phyloP scores from a whole-genome alignment of 2,888 invertebrate genomes.

The Horisme vitalbata region DNA sequence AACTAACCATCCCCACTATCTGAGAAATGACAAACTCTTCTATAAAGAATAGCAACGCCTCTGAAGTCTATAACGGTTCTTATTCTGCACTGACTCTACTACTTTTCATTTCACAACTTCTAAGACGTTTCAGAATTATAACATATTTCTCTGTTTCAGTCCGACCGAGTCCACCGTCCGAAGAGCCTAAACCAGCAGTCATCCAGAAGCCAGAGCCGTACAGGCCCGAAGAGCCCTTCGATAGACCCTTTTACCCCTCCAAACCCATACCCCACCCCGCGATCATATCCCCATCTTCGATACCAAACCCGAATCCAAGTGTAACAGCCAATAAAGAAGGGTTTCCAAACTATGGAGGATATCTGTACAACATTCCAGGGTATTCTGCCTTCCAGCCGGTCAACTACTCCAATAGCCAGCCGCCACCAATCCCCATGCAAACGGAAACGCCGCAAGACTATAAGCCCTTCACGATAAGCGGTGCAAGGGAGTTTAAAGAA shows the following conservation, averaged over 20 bases:
- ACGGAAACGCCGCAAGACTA: constrained; percentile 48
- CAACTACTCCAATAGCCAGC: constrained; percentile 55
- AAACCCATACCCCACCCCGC: constrained; percentile 67
- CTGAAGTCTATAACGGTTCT: too few relatives aligned
- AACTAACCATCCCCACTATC: too few relatives aligned
- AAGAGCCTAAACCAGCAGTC: constrained; percentile 47
- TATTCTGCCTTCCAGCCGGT: constrained; percentile 76
- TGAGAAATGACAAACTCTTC: too few relatives aligned
- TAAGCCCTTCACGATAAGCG: constrained; percentile 33
- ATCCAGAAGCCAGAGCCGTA: constrained; percentile 55
- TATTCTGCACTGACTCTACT: too few relatives aligned
- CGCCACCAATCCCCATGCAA: constrained; percentile 42
- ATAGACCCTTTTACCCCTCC: constrained; percentile 57
- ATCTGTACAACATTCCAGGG: constrained; percentile 71
- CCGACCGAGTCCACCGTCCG: constrained; percentile 35
- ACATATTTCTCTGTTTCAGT: constrained; percentile 34
- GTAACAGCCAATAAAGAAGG: constrained; percentile 64
- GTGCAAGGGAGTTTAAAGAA: constrained; percentile 14
- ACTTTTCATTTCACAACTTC: background rate
- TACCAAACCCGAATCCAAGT: constrained; percentile 75
- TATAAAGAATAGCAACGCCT: too few relatives aligned
- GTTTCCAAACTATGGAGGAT: constrained; percentile 65
- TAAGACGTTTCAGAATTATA: constrained; percentile 1
- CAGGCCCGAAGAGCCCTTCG: constrained; percentile 49
- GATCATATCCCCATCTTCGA: constrained; percentile 77